Base-by-base conservation (phyloP, 2,797 vertebrate genomes). In the Microtus californicus region DNA sequence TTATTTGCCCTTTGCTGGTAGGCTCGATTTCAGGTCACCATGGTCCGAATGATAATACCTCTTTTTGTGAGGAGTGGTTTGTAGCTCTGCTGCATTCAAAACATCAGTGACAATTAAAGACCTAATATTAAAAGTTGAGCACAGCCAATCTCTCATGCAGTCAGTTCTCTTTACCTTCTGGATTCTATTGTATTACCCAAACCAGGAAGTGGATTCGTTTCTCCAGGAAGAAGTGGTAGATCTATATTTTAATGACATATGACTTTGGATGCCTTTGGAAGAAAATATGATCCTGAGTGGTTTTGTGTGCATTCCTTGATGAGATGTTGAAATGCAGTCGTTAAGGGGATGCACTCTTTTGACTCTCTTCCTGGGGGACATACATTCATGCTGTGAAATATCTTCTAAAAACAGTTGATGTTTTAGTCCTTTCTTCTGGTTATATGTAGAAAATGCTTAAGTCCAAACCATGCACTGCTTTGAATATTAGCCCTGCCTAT, bases 1-100 rank as follows among this genome's bases (percentile, higher is more conserved):
- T 89, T 83, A 96, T 88, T 96, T 96, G 40, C 34, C 82, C 51
- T 89, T 81, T 93, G 76, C 65, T 91, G 83, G 17, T 95, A 78
- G 71, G 61, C 86, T 89, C 86, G 15, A 65, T 79, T 87, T 86
- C 40, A 63, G 71, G 59, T 59, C 48, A 59, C 85, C 29, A 25
- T 73, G 29, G 12, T 88, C 54, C 43, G 13, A 83, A 79, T 56
- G 76, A 83, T 63, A 40, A 87, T 92, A 21, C 59, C 43, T 96
- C 83, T 92, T 74, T 78, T 77, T 91, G 51, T 61, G 56, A 88
- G 83, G 19, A 81, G 1, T 71, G 1, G 7, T 85, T 6, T 51
- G 21, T 25, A 12, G 40, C 27, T 6, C 13, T 1, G 1, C 43
- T 43, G 73, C 51, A 56, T n/a, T 91, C n/a, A 27, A 69, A 69